A percentile compares a stretch with the other conserved stretches of the same genome.
Conservation (phyloP, 2,797 vertebrate species). For the Uromys caudimaculatus region DNA sequence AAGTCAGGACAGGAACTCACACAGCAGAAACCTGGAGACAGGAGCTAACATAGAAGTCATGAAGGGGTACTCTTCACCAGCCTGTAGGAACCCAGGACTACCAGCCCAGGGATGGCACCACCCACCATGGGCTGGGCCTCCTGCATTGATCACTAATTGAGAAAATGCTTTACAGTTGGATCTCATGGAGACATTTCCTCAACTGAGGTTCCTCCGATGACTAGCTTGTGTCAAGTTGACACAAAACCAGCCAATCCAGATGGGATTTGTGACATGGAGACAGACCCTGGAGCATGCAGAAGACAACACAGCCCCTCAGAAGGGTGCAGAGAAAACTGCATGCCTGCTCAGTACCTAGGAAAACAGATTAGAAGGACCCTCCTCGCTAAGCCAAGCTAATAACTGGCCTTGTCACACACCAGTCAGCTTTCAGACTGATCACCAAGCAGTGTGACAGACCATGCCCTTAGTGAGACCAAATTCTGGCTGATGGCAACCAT, state of each 20-base stretch:
- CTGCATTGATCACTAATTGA: not conserved
- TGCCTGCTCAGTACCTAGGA: not conserved
- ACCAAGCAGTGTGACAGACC: not conserved
- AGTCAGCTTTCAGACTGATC: not conserved
- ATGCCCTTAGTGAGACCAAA: not conserved
- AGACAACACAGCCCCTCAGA: not conserved
- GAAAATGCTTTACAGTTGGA: not conserved
- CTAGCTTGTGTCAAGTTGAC: not conserved
- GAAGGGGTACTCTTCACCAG: not conserved
- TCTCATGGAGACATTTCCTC: not conserved
- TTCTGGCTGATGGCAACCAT: not conserved
- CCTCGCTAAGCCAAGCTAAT: not conserved
- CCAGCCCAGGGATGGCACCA: not conserved
- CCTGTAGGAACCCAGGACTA: not conserved
- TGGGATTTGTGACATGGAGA: rapidly evolving
- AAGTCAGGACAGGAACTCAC: not conserved
- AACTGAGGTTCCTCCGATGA: not conserved
- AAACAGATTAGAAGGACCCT: not conserved
- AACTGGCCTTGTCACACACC: too few species aligned
- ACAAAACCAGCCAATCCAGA: not conserved
- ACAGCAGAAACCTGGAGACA: not conserved
- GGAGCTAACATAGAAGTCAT: not conserved
- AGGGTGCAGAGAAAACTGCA: not conserved
- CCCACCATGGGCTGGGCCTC: not conserved
- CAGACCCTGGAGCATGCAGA: not conserved